Base-by-base conservation (phyloP, 2,113 vertebrate species). In the Alligator mississippiensis region DNA sequence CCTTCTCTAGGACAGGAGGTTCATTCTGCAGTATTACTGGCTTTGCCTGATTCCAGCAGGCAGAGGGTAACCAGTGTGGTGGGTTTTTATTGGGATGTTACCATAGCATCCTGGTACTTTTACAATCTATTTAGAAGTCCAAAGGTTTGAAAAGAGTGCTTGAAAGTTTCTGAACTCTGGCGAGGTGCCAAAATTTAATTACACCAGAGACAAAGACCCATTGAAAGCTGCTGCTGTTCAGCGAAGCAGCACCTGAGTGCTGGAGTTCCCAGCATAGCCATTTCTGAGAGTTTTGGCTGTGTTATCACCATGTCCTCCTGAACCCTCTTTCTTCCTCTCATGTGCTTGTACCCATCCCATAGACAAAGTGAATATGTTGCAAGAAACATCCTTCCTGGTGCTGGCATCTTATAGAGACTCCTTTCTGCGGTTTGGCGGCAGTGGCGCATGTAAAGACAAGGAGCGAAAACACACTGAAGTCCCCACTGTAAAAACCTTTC, bases 111-210 rank as follows among this genome's bases (percentile, higher is more conserved):
- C 95, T 81, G 93, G 77, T 90, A 90, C 89, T 93, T 97, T 74
- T 95, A 81, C 93, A 96, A 57, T 95, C 77, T 94, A 96, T 95
- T 95, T 95, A 92, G 84, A 95, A 96, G 94, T 95, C 96, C 92
- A 86, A 96, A 96, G 92, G 66, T 96, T 97, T 97, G 86, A 95
- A 96, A 97, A 93, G 94, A 94, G 89, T 95, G 74, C 96, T 97
- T 96, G 95, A 96, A 97, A 95, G 90, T 97, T 97, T 96, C 94
- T 95, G 81, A 96, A 94, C 91, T 94, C 90, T 97, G 96, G 93
- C 94, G 96, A 54, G 54, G 63, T 91, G 92, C 93, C 93, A n/a
- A 80, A 93, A 82, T 85, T 90, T 97, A 97, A 96, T 97, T 96
- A 83, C 79, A 95, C 95, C 94, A 80, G 90, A 95, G 94, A 97